phyloP scores from a whole-genome alignment of 35 echinoderm and acorn worm species.

The Amphiura filiformis region DNA sequence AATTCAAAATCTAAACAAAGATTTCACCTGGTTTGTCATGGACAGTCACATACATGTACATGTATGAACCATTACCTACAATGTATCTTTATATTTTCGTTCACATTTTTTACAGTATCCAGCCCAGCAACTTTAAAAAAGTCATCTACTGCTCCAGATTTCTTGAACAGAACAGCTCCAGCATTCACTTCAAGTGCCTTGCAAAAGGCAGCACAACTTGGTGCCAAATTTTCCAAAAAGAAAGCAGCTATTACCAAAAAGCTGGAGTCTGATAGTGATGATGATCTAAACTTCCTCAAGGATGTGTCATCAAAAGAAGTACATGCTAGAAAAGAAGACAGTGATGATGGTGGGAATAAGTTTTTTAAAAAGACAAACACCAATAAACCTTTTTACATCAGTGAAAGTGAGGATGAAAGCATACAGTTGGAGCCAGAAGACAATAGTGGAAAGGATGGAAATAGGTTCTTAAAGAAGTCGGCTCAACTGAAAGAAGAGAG shows the following conservation, averaged over 20 bases:
- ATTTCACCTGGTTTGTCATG: too few relatives aligned
- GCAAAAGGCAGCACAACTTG: conserved; percentile 29
- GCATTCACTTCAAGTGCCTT: conserved; percentile 18
- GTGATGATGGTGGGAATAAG: neutral
- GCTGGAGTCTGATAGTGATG: conserved; percentile 25
- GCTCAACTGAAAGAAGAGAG: neutral
- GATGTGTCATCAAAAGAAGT: neutral
- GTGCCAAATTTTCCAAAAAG: conserved; percentile 27
- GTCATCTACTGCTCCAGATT: conserved; percentile 14
- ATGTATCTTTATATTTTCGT: neutral
- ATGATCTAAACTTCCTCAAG: neutral
- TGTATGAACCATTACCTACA: too few relatives aligned
- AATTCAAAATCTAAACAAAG: too few relatives aligned
- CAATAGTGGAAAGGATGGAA: conserved; percentile 14
- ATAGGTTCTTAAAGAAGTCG: conserved; percentile 29
- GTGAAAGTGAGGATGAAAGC: conserved; percentile 18
- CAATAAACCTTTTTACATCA: conserved; percentile 10
- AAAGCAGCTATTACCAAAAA: neutral
- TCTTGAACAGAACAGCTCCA: conserved; percentile 28
- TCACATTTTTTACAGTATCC: neutral
- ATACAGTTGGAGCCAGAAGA: neutral
- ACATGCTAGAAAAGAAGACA: neutral
- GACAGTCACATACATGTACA: too few relatives aligned
- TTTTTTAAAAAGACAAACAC: conserved; percentile 20
- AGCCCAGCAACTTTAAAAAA: neutral